These are phyloP conservation scores for Dipus sagitta DNA, from an alignment of 2,797 vertebrate genomes.

Conservation along the genomic window DNA sequence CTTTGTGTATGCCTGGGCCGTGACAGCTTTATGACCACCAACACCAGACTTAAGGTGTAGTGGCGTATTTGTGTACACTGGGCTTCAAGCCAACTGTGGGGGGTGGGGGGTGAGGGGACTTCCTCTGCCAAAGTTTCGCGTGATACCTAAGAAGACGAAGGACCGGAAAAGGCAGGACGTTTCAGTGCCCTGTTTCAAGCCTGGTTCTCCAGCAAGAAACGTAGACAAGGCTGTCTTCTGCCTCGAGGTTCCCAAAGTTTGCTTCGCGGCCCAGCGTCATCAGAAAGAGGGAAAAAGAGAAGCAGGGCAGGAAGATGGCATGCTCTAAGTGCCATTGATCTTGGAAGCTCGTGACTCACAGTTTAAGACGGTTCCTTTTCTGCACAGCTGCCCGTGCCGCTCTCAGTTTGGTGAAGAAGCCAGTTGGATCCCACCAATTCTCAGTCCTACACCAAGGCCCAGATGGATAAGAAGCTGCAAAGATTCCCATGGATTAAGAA, in stretches of 20 bases:
- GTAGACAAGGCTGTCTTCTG: neutral
- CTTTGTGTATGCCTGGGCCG: neutral
- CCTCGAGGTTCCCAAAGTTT: neutral
- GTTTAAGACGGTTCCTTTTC: constrained; percentile 74
- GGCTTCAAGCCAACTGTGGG: neutral
- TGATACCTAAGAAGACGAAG: neutral
- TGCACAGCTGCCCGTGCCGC: constrained; percentile 70
- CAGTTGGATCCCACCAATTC: constrained; percentile 73
- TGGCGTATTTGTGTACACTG: no score
- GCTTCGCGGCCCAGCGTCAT: neutral
- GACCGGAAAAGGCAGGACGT: neutral
- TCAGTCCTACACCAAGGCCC: constrained; percentile 68
- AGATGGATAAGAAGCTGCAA: constrained; percentile 69
- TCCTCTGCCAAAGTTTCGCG: neutral
- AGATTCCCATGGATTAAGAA: constrained; percentile 9
- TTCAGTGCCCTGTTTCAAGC: neutral
- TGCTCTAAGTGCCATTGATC: constrained; percentile 15
- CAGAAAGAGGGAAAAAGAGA: neutral
- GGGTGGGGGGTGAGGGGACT: neutral
- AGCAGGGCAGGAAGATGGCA: constrained; percentile 62
- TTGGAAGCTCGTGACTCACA: constrained; percentile 68
- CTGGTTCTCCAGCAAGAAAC: neutral
- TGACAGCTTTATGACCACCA: neutral
- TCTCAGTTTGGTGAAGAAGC: constrained; percentile 57
- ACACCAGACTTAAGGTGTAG: neutral